Evolutionary conservation across 1,140 invertebrate genomes (phyloP), one percentile per base, ranked within the genome.

Genomic region (Dryas iulia): DNA sequence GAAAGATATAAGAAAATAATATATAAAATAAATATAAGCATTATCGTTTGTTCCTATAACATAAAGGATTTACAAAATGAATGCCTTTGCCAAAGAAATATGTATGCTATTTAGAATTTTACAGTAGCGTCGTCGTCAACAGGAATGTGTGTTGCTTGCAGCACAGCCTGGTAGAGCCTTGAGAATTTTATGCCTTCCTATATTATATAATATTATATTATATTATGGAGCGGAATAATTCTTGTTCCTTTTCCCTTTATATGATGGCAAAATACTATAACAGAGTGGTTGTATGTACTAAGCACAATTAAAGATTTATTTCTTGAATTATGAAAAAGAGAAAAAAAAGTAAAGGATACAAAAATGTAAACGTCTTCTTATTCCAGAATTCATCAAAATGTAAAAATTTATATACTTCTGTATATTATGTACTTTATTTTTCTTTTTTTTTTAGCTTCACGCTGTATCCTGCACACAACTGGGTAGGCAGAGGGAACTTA

Each of bases 11-110:
- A n/a, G 0, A 2, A 12, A n/a, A 39, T 39, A 39, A 14, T 7
- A n/a, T 39, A 14, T 1, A 39, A 8, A 14, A 14, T 39, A 39
- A 3, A 39, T 39, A n/a, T 39, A 39, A 5, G n/a, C 7, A 39
- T n/a, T n/a, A n/a, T n/a, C n/a, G n/a, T n/a, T n/a, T n/a, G n/a
- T n/a, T n/a, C n/a, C 35, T 14, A n/a, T 47, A 47, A 10, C 10
- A 18, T 8, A 23, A 60, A 67, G 58, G 33, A 67, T 67, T 54
- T 24, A 23, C 53, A 67, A 67, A 67, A 67, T 28, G 63, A 52
- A 39, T 26, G 28, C 65, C 39, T 67, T 67, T 67, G 35, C 47
- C 58, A 33, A 54, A 60, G 65, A 60, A 66, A 66, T 52, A 58
- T 67, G 47, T 60, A 33, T 60, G 57, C 18, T 47, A 47, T 47